Evolutionary conservation across 2,888 invertebrate genomes (phyloP).

Genomic region (Zhengitettix transpicula): DNA sequence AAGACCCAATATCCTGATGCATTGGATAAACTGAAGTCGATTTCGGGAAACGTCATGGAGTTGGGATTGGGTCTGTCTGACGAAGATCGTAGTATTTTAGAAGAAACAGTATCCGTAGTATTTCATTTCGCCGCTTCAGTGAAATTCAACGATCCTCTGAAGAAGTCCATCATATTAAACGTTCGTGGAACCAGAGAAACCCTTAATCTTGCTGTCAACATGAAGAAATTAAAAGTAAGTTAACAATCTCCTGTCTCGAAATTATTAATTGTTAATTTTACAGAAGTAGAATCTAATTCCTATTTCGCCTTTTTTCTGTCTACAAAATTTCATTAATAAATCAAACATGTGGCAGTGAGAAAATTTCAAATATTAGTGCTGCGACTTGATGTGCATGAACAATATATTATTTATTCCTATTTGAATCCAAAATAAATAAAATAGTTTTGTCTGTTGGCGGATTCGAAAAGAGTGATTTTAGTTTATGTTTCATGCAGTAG

Average conservation of each 20-base stretch:
- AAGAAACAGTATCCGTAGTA: not conserved
- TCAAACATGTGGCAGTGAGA: no score
- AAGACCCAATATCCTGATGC: conserved; percentile 35
- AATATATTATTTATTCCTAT: no score
- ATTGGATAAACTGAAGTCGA: conserved; percentile 42
- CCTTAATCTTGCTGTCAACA: not conserved
- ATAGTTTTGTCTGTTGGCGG: no score
- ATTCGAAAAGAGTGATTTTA: no score
- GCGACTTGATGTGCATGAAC: no score
- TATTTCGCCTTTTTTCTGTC: no score
- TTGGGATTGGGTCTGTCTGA: conserved; percentile 38
- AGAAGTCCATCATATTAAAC: conserved; percentile 1
- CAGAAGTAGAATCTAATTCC: no score
- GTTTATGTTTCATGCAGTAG: no score
- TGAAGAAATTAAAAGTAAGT: not conserved
- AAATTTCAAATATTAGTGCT: no score
- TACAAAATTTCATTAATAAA: no score
- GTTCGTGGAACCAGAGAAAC: conserved; percentile 2
- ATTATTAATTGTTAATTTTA: no score
- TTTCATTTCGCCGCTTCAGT: conserved; percentile 2
- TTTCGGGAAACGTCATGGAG: conserved; percentile 42
- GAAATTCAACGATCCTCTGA: conserved; percentile 1
- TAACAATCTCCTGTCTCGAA: not conserved
- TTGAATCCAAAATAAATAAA: no score
- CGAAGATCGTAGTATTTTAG: conserved; percentile 26